Evolutionary conservation across 1,140 invertebrate genomes (phyloP), one percentile per base, ranked within the genome.

Genomic region (Mycetomoellerius zeteki): DNA sequence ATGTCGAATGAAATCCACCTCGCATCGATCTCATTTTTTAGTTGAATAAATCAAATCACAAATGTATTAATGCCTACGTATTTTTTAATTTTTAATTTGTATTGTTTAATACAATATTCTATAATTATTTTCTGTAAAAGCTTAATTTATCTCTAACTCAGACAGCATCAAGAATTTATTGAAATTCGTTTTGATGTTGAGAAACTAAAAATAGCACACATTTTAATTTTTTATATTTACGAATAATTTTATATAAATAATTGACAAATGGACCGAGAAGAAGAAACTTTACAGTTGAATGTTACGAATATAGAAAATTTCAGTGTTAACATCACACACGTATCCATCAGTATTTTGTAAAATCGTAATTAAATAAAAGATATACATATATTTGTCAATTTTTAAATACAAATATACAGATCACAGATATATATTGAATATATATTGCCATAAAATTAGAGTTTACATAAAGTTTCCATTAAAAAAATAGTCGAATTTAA

Each of bases 11-110:
- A 73, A 73, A 84, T 82, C 37, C 24, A 82, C 73, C 43, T 47
- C 14, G n/a, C 24, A 73, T 60, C 69, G 54, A 84, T 84, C 80
- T 73, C 54, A 37, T 62, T 84, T 84, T 37, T 37, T 19, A 24
- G 24, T 24, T n/a, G 33, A 50, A 72, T 82, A 84, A 84, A 84
- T 73, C 69, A 50, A 47, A 60, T n/a, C 8, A 7, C 37, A 4
- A 73, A 19, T 60, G 37, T 50, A 73, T 60, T 60, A 50, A 24
- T 33, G 1, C 5, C n/a, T 8, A 30, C 3, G 0, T 73, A 43
- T 16, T 50, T 67, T 43, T 60, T 21, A 10, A 71, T 72, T 14
- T 64, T 64, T 64, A 47, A 77, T 75, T 56, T 3, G 4, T 69
- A 58, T 43, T 0, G 6, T 69, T 81, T 43, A 14, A 14, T 5